Evolutionary conservation across 2,888 invertebrate genomes (phyloP).

Genomic region (Drosophila niveifrons): DNA sequence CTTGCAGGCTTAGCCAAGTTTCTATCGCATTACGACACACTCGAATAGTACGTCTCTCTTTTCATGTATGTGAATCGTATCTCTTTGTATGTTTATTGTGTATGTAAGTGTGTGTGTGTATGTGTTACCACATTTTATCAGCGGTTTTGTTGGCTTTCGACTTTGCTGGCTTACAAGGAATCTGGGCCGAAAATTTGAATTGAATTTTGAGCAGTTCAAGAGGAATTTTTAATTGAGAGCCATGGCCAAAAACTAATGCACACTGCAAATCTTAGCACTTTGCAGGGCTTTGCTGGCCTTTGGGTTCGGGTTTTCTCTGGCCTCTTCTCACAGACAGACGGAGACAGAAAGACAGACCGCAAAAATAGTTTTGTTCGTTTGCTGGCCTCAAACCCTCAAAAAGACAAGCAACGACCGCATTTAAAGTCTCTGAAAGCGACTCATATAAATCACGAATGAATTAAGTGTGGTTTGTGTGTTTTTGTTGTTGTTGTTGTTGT

Average conservation of each 20-base stretch:
- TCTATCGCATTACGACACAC: conserved; percentile 36
- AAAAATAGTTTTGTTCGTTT: conserved; percentile 70
- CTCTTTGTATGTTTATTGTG: conserved; percentile 7
- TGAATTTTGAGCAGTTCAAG: conserved; percentile 75
- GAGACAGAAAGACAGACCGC: conserved; percentile 44
- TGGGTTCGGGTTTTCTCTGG: not conserved
- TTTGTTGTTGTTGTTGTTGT: conserved; percentile 22
- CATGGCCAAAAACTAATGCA: conserved; percentile 49
- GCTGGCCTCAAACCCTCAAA: conserved; percentile 18
- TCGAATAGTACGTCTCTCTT: conserved; percentile 19
- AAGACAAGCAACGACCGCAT: conserved; percentile 60
- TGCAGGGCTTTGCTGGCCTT: conserved; percentile 18
- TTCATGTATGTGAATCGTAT: conserved; percentile 5
- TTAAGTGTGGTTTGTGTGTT: conserved; percentile 69
- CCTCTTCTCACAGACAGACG: not conserved
- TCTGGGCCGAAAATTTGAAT: conserved; percentile 67
- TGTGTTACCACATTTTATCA: conserved; percentile 62
- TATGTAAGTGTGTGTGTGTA: conserved; percentile 20
- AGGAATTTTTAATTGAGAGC: conserved; percentile 76
- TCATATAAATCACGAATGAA: conserved; percentile 82
- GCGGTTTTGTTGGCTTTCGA: conserved; percentile 71
- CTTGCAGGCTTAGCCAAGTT: conserved; percentile 64
- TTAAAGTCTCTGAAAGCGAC: conserved; percentile 74
- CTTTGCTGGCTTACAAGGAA: conserved; percentile 58
- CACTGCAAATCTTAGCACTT: conserved; percentile 61